phyloP scores from a whole-genome alignment of 2,113 vertebrate species.

The Psophia crepitans region DNA sequence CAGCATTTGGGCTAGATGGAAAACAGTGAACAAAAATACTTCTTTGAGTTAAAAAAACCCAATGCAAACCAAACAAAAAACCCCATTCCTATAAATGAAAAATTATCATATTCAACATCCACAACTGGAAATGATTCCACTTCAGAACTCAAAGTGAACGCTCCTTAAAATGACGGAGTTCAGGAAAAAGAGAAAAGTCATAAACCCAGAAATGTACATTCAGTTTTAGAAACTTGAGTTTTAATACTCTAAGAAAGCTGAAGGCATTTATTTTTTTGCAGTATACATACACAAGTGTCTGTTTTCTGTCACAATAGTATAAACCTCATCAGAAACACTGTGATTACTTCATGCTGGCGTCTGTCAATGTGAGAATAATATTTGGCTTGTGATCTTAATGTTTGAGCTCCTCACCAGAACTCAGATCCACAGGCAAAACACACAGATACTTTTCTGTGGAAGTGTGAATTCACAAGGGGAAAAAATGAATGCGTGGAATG shows the following conservation, averaged over 20 bases:
- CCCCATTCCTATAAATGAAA: neutral
- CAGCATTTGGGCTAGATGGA: neutral
- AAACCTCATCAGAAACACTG: neutral
- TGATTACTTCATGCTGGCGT: neutral
- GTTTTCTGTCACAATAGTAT: neutral
- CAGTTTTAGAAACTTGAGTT: neutral
- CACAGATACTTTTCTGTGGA: neutral
- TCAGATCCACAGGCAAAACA: neutral
- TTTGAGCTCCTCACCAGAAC: neutral
- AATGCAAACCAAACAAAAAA: neutral
- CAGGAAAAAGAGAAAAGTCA: neutral
- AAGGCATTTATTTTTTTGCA: neutral
- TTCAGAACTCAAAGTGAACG: neutral
- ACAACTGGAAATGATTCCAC: neutral
- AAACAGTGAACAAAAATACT: neutral
- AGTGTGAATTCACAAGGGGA: neutral
- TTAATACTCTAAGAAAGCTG: neutral
- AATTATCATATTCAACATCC: neutral
- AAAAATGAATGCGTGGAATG: rapidly evolving
- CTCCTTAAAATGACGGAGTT: neutral
- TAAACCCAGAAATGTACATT: neutral
- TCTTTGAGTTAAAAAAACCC: neutral
- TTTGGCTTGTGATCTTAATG: neutral
- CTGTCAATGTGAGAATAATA: neutral
- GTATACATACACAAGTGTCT: neutral